A percentile compares a stretch with the other conserved stretches of the same genome.
phyloP scores from a whole-genome alignment of 2,113 vertebrate genomes.

The Ceratotherium simum region DNA sequence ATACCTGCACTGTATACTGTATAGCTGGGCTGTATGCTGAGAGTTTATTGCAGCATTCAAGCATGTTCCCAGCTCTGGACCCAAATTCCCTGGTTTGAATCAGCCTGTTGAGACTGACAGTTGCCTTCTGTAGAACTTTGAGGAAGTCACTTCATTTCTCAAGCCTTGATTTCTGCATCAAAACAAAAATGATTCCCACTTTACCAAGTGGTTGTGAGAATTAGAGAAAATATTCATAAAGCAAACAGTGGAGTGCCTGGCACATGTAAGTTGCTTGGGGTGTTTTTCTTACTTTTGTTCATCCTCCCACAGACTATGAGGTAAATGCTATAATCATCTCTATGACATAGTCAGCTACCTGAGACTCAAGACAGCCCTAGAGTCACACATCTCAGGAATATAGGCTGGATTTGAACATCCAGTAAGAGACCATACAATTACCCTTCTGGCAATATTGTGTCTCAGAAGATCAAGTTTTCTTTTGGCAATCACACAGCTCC shows the following conservation, averaged over 20 bases:
- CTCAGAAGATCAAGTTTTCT: not conserved
- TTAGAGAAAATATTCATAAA: not conserved
- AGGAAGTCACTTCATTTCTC: not conserved
- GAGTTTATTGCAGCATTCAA: not conserved
- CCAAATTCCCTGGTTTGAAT: not conserved
- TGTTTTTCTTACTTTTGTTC: not conserved
- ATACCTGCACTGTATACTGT: not conserved
- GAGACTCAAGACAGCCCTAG: not conserved
- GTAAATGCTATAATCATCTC: not conserved
- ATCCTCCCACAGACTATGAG: not conserved
- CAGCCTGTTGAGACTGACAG: not conserved
- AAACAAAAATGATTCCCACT: not conserved
- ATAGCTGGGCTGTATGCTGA: not conserved
- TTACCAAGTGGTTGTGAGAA: not conserved
- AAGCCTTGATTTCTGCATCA: not conserved
- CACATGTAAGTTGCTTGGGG: not conserved
- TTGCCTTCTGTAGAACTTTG: not conserved
- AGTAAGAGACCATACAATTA: not conserved
- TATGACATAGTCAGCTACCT: not conserved
- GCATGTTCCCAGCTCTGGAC: not conserved
- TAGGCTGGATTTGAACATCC: not conserved
- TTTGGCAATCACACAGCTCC: not conserved
- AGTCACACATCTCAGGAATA: not conserved
- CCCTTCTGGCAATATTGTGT: not conserved
- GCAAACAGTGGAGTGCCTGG: not conserved